Conservation (phyloP, 1,140 invertebrate genomes). For the Globodera ellingtonae region DNA sequence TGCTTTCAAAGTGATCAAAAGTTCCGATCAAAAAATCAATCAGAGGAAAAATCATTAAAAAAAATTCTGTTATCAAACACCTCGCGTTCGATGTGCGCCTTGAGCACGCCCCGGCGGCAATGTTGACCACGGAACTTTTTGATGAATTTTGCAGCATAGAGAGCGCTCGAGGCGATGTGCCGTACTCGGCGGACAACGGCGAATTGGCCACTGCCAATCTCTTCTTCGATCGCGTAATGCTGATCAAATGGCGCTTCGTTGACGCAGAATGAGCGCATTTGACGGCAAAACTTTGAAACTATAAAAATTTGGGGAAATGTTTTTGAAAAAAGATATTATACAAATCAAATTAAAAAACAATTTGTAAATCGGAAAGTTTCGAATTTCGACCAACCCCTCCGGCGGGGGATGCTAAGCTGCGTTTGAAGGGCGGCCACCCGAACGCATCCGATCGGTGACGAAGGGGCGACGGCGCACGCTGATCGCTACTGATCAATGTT, state of each 20-base stretch:
- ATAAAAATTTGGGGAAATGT: no score
- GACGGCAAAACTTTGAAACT: not conserved
- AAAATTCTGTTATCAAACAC: not conserved
- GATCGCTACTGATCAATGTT: not conserved
- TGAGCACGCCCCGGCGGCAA: constrained; percentile 67
- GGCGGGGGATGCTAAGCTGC: no score
- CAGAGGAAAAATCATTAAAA: no score
- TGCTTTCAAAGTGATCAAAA: no score
- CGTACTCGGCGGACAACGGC: constrained; percentile 85
- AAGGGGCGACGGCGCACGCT: not conserved
- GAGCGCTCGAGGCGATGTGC: constrained; percentile 79
- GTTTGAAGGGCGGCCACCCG: no score
- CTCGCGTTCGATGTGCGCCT: constrained; percentile 70
- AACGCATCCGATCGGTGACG: not conserved
- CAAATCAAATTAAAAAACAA: no score
- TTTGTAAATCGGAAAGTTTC: no score
- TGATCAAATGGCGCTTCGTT: constrained; percentile 51
- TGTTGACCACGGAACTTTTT: constrained; percentile 76
- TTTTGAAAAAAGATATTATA: no score
- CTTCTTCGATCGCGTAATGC: constrained; percentile 47
- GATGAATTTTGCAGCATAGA: constrained; percentile 93
- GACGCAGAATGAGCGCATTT: constrained; percentile 26
- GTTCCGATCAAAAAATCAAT: no score
- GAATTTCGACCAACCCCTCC: no score
- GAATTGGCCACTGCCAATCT: constrained; percentile 78